A percentile compares a stretch with the other conserved stretches of the same genome.
Evolutionary conservation across 2,113 vertebrate species (phyloP).

Genomic region (Micronycteris hirsuta): DNA sequence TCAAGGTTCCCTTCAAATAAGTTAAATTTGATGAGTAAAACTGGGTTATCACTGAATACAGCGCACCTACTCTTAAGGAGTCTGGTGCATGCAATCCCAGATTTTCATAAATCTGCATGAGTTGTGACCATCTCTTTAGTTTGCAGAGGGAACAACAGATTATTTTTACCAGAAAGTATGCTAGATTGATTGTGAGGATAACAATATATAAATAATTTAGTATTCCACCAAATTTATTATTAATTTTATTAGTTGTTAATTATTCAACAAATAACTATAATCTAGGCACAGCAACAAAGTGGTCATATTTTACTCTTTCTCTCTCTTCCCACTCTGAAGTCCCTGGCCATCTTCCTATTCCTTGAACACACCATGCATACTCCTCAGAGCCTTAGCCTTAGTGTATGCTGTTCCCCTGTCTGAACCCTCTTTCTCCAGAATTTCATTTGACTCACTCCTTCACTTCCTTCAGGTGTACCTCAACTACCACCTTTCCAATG

Average conservation of each 20-base stretch:
- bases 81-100: background rate
- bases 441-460: background rate
- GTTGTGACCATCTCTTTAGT: background rate
- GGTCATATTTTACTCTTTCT: background rate
- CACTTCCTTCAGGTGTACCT: background rate
- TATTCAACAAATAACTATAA: background rate
- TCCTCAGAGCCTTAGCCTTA: background rate
- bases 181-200: background rate
- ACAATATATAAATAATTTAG: background rate
- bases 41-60: background rate
- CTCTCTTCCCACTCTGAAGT: background rate
- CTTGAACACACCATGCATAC: background rate
- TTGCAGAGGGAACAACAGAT: background rate
- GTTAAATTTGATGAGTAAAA: background rate
- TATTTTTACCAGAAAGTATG: background rate
- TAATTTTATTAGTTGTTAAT: background rate
- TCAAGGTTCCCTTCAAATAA: background rate
- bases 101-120: background rate
- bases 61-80: background rate
- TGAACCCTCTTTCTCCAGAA: background rate
- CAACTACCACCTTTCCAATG: background rate
- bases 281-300: background rate
- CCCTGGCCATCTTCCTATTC: background rate
- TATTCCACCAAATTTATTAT: background rate
- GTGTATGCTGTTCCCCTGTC: background rate